phyloP scores from a whole-genome alignment of 1,140 invertebrate genomes.

The Druon quercuslanigerum region DNA sequence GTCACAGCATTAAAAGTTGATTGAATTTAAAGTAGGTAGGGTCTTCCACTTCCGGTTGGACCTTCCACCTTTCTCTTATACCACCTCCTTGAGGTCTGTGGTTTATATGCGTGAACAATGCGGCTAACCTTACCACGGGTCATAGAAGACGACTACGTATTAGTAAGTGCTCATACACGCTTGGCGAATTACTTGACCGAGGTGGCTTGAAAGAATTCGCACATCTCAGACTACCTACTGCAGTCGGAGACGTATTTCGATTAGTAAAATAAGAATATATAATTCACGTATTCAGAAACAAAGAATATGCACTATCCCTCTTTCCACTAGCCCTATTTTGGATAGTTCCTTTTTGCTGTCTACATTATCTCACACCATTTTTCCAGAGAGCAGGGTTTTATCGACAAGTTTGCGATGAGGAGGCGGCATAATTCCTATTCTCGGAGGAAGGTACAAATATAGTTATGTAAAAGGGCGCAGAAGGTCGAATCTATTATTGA shows the following conservation, averaged over 20 bases:
- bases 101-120: conserved; percentile 41
- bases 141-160: conserved; percentile 37
- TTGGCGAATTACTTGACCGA: conserved; percentile 59
- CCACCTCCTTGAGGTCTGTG: conserved; percentile 14
- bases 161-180: conserved; percentile 16
- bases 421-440: conserved; percentile 13
- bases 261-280: neutral
- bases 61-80: conserved; percentile 29
- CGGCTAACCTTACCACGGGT: conserved; percentile 42
- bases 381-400: neutral
- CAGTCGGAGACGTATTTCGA: neutral
- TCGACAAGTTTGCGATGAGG: neutral
- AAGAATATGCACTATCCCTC: neutral
- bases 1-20: neutral
- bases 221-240: conserved; percentile 24
- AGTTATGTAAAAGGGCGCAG: conserved; percentile 13
- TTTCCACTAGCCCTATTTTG: conserved; percentile 32
- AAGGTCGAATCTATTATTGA: conserved; percentile 50
- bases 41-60: conserved; percentile 34
- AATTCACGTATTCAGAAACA: neutral
- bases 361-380: conserved; percentile 31
- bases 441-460: neutral
- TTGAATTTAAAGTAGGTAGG: conserved; percentile 4
- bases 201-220: conserved; percentile 56
- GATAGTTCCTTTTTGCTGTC: conserved; percentile 20